Conservation (phyloP, 2,888 invertebrate genomes). For the Lymantria dispar region DNA sequence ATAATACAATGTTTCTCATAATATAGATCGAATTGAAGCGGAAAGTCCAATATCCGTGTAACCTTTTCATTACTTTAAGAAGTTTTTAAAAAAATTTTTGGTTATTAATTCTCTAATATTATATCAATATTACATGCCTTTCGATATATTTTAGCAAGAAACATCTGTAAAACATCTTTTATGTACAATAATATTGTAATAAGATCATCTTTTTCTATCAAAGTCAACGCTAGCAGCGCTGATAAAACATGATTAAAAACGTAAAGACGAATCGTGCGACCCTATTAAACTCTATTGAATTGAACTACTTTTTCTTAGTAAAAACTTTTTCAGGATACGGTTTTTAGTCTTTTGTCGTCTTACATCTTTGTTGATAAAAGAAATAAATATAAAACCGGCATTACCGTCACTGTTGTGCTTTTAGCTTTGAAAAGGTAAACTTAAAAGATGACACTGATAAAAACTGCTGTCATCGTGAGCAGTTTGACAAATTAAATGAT, state of each 20-base stretch:
- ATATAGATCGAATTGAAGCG: too few relatives aligned
- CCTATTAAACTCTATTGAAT: constrained; percentile 2
- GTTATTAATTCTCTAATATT: too few relatives aligned
- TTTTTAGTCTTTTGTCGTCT: constrained; percentile 3
- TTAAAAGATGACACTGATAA: neutral
- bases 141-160: too few relatives aligned
- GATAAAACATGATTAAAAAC: neutral
- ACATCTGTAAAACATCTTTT: too few relatives aligned
- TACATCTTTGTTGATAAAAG: constrained; percentile 2
- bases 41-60: too few relatives aligned
- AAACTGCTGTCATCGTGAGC: neutral
- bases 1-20: too few relatives aligned
- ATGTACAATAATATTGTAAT: too few relatives aligned
- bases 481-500: constrained; percentile 5
- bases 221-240: neutral
- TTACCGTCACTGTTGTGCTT: constrained; percentile 1
- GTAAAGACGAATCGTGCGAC: constrained; percentile 7
- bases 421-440: constrained; percentile 1
- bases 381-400: constrained; percentile 6
- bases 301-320: neutral
- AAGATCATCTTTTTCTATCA: too few relatives aligned
- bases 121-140: too few relatives aligned
- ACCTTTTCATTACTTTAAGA: too few relatives aligned
- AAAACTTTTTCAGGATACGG: neutral
- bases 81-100: too few relatives aligned